Percentiles rank a stretch among this genome's conserved stretches.
Evolutionary conservation across 2,113 vertebrate genomes (phyloP).

Genomic region (Hystrix brachyura): DNA sequence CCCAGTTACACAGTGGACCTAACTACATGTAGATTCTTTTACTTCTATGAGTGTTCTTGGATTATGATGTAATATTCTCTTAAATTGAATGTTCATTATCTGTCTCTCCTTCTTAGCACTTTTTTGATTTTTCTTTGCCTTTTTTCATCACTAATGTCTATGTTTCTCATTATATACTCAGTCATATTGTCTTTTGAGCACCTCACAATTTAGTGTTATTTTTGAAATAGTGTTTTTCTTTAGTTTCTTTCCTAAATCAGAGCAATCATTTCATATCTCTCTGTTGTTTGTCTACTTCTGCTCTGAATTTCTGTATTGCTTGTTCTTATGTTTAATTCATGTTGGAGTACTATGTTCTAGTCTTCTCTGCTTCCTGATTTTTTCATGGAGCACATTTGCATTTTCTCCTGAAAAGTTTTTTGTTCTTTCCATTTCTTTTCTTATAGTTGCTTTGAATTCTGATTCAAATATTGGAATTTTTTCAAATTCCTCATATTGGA

Average conservation of each 20-base stretch:
- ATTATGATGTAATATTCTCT: background rate
- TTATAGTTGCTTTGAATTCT: background rate
- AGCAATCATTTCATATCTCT: background rate
- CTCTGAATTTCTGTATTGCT: background rate
- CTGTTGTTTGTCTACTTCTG: background rate
- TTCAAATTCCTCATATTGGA: too few relatives aligned
- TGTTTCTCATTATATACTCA: background rate
- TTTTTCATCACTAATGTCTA: background rate
- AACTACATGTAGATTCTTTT: background rate
- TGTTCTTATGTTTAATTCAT: constrained; percentile 6
- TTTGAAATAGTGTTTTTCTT: background rate
- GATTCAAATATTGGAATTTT: too few relatives aligned
- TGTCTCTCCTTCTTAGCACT: background rate
- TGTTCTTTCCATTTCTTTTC: background rate
- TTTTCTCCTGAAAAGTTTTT: constrained; percentile 9
- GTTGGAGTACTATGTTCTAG: background rate
- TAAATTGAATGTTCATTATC: background rate
- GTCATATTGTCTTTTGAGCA: background rate
- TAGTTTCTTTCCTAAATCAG: background rate
- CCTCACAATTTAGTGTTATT: background rate
- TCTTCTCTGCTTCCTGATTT: background rate
- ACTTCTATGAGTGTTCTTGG: constrained; percentile 1
- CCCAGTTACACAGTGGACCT: background rate
- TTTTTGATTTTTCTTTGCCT: constrained; percentile 1
- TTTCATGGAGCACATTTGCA: background rate